Evolutionary conservation across 2,113 vertebrate genomes (phyloP).

Genomic region (Bostrychus sinensis): DNA sequence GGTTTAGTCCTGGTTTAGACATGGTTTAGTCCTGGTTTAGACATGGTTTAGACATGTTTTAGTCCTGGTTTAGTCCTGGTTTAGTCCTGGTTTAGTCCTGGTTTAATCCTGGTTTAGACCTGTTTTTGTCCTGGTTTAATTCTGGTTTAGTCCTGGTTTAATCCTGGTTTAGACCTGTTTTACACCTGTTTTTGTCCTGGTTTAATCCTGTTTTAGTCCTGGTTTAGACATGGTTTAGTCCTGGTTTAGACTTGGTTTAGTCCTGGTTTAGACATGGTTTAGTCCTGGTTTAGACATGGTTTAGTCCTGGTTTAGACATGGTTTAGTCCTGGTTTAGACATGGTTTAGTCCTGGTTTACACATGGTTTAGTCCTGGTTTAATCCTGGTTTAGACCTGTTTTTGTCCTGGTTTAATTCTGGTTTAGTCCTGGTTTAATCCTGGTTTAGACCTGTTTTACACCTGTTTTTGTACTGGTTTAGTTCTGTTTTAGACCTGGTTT

Average conservation of each 20-base stretch:
- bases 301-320: neutral
- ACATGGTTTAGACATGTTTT: neutral
- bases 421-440: too few species aligned
- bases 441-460: too few species aligned
- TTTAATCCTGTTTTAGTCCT: neutral
- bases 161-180: neutral
- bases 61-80: conserved; percentile 1
- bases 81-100: conserved; percentile 1
- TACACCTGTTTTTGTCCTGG: neutral
- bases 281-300: neutral
- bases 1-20: neutral
- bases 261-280: neutral
- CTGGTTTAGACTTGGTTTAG: conserved; percentile 1
- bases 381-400: neutral
- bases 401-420: neutral
- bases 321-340: neutral
- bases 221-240: neutral
- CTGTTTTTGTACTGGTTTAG: too few species aligned
- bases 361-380: neutral
- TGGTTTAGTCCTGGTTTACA: neutral
- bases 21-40: conserved; percentile 2
- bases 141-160: conserved; percentile 1
- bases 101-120: conserved; percentile 1
- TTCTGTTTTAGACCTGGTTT: too few species aligned
- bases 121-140: neutral